These are phyloP conservation scores for Bombus waltoni DNA, from an alignment of 1,140 invertebrate genomes.

Conservation along the genomic window DNA sequence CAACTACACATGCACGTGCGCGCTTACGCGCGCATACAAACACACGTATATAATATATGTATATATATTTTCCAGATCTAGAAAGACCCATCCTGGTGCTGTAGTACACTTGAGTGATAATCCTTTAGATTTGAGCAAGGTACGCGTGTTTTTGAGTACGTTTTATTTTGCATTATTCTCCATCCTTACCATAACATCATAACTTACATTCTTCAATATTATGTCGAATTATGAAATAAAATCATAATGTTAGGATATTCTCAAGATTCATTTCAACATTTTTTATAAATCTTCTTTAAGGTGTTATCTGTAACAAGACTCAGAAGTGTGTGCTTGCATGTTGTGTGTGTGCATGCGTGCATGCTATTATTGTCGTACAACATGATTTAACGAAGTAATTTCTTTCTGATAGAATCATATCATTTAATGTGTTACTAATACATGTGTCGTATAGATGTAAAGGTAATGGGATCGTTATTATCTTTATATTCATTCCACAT, in stretches of 20 bases:
- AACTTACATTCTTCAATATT: slow-evolving; percentile 52
- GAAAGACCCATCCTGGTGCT: slow-evolving; percentile 96
- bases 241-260: slow-evolving; percentile 35
- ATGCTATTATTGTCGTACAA: slow-evolving; percentile 60
- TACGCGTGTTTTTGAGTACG: slow-evolving; percentile 81
- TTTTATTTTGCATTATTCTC: slow-evolving; percentile 71
- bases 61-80: slow-evolving; percentile 88
- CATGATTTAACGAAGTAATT: slow-evolving; percentile 27
- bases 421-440: slow-evolving; percentile 5
- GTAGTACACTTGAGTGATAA: slow-evolving; percentile 98
- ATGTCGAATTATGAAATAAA: slow-evolving; percentile 25
- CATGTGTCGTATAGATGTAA: neutral
- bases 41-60: slow-evolving; percentile 58
- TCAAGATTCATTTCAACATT: slow-evolving; percentile 24
- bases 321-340: slow-evolving; percentile 68
- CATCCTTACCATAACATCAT: slow-evolving; percentile 67
- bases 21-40: neutral
- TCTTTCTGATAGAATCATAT: slow-evolving; percentile 13
- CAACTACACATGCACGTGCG: neutral
- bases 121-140: slow-evolving; percentile 97
- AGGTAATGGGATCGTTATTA: slow-evolving; percentile 15
- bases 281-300: neutral
- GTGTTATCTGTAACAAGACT: slow-evolving; percentile 44
- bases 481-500: neutral
- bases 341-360: slow-evolving; percentile 70